Evolutionary conservation across 2,113 vertebrate species (phyloP), one percentile per base, ranked within the genome.

Genomic region (Xiphias gladius): DNA sequence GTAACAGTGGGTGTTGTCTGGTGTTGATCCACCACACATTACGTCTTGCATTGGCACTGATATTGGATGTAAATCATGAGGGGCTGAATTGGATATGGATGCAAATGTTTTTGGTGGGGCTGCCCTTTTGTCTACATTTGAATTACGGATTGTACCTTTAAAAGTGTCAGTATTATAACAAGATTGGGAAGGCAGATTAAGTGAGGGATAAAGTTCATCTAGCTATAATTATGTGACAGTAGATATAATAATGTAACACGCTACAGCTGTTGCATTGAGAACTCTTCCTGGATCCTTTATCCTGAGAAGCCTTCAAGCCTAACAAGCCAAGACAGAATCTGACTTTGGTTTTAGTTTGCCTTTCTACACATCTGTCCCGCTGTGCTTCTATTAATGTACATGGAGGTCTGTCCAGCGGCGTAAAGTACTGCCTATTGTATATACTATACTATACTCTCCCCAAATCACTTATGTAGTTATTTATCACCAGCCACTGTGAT

Each of bases 401-500:
- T 14, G 32, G 20, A 68, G 54, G 32, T 54, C 64, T 73, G 71
- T 61, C 28, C 26, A 66, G 39, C 71, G 54, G 43, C 37, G 50
- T 52, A 41, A 59, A 73, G 68, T 14, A 37, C 26, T 57, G 39
- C 46, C 28, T 48, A 28, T 54, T 68, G 68, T 82, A 26, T 7
- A 48, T 1, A 16, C 3, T 26, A 58, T 24, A 55, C 10, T 24
- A n/a, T n/a, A 2, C 28, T 48, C 10, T 58, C 8, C 50, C 11
- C 19, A 52, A 52, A 74, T 52, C 24, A 57, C 39, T 22, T 16
- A 16, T 12, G 26, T 22, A 62, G 26, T 59, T 61, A 84, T 41
- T 65, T 58, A 59, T 65, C n/a, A 39, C 32, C 68, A 67, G 50
- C 39, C 71, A 35, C n/a, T 30, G 58, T 69, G n/a, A n/a, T 24